Base-by-base conservation (phyloP, 2,113 vertebrate species). In the Scopus umbretta region DNA sequence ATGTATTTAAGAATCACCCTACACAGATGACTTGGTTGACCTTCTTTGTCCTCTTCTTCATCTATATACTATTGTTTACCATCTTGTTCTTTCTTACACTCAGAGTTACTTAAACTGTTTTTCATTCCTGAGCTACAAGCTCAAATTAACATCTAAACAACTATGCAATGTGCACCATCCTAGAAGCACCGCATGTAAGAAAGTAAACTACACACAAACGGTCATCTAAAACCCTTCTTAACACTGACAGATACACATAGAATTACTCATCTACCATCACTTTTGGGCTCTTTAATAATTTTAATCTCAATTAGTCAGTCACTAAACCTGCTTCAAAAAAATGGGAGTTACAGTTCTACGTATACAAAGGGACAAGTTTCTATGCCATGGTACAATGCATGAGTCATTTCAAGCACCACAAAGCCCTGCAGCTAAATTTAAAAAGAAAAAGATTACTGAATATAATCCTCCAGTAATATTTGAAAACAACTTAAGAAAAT, bases 321-420 rank as follows among this genome's bases (percentile, higher is more conserved):
- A 93, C 13, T 52, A 63, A 55, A 78, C 62, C 14, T 16, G 29
- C 38, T 50, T 63, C 17, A 55, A 68, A 87, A 87, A 86, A n/a
- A 70, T 27, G 3, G 12, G 40, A 78, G 11, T 52, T 65, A 47
- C 0, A 73, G 10, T 36, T 80, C 47, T 52, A 43, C 34, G 59
- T 2, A 2, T 23, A 94, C 6, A 55, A 72, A 61, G 22, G 5
- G 27, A 4, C 6, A 82, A 3, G 7, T 30, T 66, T 88, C 62
- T 71, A 86, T 70, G 16, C 16, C 5, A 0, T 5, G 32, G 36
- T 59, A 86, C 16, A 66, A 42, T 0, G 0, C 7, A 32, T 38
- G 42, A 84, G 18, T 55, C 55, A 86, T 45, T 80, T 78, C 27
- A 83, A 88, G 75, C 15, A 70, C 16, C 29, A 49, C 32, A 88